Evolutionary conservation across 1,140 invertebrate species (phyloP).

Genomic region (Achatina immaculata): DNA sequence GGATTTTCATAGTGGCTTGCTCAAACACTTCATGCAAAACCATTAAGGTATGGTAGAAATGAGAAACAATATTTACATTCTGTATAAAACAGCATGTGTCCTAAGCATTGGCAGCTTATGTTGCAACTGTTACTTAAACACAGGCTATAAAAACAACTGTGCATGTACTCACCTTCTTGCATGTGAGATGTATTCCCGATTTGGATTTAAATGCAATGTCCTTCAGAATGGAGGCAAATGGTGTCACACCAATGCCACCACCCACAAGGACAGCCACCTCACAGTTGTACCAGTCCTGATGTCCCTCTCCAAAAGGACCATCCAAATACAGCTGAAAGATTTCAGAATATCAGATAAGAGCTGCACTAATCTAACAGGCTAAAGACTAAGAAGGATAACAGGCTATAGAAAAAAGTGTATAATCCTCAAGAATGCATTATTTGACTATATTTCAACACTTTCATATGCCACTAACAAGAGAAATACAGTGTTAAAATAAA

Average conservation of each 20-base stretch:
- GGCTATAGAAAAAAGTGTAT: neutral
- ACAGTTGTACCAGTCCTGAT: conserved; percentile 95
- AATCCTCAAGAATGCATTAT: neutral
- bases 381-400: neutral
- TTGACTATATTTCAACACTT: no score
- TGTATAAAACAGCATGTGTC: no score
- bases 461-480: no score
- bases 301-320: conserved; percentile 97
- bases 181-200: neutral
- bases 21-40: no score
- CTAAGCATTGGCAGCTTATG: no score
- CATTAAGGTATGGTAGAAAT: no score
- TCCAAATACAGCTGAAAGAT: conserved; percentile 82
- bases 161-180: conserved; percentile 22
- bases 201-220: conserved; percentile 58
- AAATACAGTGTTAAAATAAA: no score
- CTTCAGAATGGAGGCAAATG: conserved; percentile 94
- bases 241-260: conserved; percentile 97
- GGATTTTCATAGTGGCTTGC: no score
- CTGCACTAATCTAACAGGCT: neutral
- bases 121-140: no score
- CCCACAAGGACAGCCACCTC: conserved; percentile 94
- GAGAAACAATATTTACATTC: no score
- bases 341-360: neutral
- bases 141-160: no score